phyloP scores from a whole-genome alignment of 2,797 vertebrate species.

The Chelmon rostratus region DNA sequence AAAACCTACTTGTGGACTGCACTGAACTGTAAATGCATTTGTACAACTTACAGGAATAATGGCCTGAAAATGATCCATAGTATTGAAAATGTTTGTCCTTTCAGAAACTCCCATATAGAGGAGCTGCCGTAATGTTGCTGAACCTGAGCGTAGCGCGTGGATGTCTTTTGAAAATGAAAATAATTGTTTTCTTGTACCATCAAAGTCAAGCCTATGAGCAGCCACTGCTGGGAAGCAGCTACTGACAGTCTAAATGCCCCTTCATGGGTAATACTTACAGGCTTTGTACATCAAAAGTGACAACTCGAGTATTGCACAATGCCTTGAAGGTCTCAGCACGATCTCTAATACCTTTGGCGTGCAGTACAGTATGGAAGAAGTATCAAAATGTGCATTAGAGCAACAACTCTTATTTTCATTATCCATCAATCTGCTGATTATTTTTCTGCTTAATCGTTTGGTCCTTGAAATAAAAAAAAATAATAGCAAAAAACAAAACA shows the following conservation, averaged over 20 bases:
- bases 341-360: conserved; percentile 19
- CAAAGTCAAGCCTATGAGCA: conserved; percentile 22
- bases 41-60: conserved; percentile 39
- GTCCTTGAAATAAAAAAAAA: conserved; percentile 3
- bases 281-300: conserved; percentile 52
- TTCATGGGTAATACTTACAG: conserved; percentile 46
- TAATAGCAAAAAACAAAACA: too few relatives aligned
- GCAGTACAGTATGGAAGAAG: conserved; percentile 5
- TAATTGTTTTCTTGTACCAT: conserved; percentile 44
- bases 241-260: conserved; percentile 35
- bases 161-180: conserved; percentile 34
- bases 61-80: conserved; percentile 47
- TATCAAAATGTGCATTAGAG: conserved; percentile 7
- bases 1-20: conserved; percentile 13
- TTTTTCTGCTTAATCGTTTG: conserved; percentile 4
- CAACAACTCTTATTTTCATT: conserved; percentile 11
- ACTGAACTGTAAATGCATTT: conserved; percentile 44
- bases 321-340: conserved; percentile 36
- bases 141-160: conserved; percentile 13
- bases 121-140: conserved; percentile 23
- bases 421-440: background rate
- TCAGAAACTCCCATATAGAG: conserved; percentile 17
- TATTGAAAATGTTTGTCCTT: conserved; percentile 39
- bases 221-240: conserved; percentile 41
- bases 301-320: conserved; percentile 28